These are phyloP conservation scores for Poeciliopsis prolifica DNA, from an alignment of 2,113 vertebrate species.

Conservation along the genomic window DNA sequence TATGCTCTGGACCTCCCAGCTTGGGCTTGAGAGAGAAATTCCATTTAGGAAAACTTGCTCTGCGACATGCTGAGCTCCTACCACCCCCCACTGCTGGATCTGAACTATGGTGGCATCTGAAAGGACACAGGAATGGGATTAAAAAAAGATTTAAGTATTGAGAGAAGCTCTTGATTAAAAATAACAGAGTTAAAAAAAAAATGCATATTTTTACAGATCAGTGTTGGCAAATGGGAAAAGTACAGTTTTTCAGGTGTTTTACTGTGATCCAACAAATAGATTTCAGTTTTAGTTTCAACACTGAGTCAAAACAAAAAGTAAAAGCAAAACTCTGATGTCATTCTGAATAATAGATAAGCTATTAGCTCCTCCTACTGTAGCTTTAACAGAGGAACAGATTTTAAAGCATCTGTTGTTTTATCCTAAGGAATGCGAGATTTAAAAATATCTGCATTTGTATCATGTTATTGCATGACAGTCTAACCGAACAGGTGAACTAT, in stretches of 20 bases:
- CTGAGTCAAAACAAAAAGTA: not conserved
- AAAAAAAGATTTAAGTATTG: not conserved
- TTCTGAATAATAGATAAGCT: not conserved
- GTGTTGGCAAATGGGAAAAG: not conserved
- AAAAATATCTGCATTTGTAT: too few relatives aligned
- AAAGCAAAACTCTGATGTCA: not conserved
- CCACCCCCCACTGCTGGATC: slow-evolving; percentile 51
- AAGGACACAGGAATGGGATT: not conserved
- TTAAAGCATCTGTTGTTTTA: too few relatives aligned
- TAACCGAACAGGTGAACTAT: not conserved
- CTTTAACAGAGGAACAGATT: too few relatives aligned
- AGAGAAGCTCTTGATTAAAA: not conserved
- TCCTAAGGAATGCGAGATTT: too few relatives aligned
- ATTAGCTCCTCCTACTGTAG: not conserved
- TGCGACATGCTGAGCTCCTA: slow-evolving; percentile 27
- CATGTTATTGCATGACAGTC: not conserved
- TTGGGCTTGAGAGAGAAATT: slow-evolving; percentile 6
- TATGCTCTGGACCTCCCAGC: slow-evolving; percentile 29
- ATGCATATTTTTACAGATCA: not conserved
- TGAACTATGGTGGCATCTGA: slow-evolving; percentile 58
- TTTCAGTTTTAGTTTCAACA: not conserved
- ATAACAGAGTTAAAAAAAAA: too few relatives aligned
- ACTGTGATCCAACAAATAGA: not conserved
- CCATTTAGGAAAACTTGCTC: slow-evolving; percentile 63
- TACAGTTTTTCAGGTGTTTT: not conserved